Percentiles rank a stretch among this genome's conserved stretches.
Evolutionary conservation across 64 coral and sea anemone species (phyloP).

Genomic region (Porites lutea): DNA sequence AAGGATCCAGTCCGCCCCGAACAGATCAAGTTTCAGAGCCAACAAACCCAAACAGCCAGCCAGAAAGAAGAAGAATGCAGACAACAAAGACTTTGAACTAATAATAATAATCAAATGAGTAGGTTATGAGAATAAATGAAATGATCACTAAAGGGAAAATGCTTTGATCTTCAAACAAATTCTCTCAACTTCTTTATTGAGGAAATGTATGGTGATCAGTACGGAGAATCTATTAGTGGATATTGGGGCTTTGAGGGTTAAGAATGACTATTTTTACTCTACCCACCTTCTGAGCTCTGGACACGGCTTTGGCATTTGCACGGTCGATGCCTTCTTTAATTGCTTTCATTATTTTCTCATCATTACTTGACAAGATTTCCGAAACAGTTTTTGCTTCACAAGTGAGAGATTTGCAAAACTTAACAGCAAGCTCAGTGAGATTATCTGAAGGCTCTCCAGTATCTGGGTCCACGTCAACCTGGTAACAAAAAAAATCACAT

Average conservation of each 20-base stretch:
- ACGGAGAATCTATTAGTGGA: too few relatives aligned
- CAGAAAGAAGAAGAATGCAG: not conserved
- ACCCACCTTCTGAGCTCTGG: slow-evolving; percentile 94
- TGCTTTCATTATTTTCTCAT: slow-evolving; percentile 90
- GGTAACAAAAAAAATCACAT: not conserved
- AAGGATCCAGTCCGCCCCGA: not conserved
- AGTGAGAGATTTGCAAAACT: slow-evolving; percentile 81
- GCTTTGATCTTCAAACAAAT: too few relatives aligned
- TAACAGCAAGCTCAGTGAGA: slow-evolving; percentile 58
- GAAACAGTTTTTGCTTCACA: slow-evolving; percentile 70
- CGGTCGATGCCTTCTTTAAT: slow-evolving; percentile 89
- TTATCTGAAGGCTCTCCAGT: slow-evolving; percentile 79
- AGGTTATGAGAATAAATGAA: too few relatives aligned
- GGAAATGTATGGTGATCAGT: too few relatives aligned
- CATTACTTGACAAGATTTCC: slow-evolving; percentile 81
- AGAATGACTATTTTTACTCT: not conserved
- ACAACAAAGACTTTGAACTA: not conserved
- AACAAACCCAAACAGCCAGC: not conserved
- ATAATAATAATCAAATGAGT: too few relatives aligned
- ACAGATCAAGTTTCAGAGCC: not conserved
- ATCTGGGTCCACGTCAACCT: slow-evolving; percentile 82
- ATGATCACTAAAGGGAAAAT: too few relatives aligned
- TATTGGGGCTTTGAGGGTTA: too few relatives aligned
- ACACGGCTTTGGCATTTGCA: slow-evolving; percentile 71
- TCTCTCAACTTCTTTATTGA: too few relatives aligned